Base-by-base conservation (phyloP, 2,888 invertebrate genomes). In the Itoplectis maculator region DNA sequence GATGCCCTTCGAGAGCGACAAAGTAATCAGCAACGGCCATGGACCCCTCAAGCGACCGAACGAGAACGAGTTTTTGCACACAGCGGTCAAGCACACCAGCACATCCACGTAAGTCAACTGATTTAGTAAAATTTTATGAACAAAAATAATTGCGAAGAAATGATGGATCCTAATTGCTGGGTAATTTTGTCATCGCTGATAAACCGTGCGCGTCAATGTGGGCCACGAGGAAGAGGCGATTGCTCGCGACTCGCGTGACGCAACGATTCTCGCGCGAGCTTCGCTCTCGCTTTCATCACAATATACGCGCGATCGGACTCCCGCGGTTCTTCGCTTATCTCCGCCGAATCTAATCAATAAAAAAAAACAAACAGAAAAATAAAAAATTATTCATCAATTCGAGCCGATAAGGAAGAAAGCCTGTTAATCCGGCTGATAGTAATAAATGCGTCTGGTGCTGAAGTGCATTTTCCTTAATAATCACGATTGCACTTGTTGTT, bases 31-130 rank as follows among this genome's bases (percentile, higher is more conserved):
- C 75, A 82, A 91, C 59, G 89, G 88, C 4, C 86, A 89, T 83
- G 81, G 82, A 68, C 74, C 70, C 4, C 76, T 89, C 15, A 89
- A 90, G 65, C 87, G 88, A 66, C 88, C 90, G 42, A 87, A 87
- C 74, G 90, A 90, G 68, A 90, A 91, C 69, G 91, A 91, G 72
- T 90, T 90, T 73, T 74, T 88, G 0, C 88, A 90, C 78, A 86
- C 87, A 8, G 79, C 85, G 4, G 89, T 88, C 54, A 91, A 90
- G 69, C 87, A 91, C 74, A 81, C 78, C 29, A 83, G 70, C 51
- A 83, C 83, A 29, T 85, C 85, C 29, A 85, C 88, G 89, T 89
- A 86, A 88, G 88, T 86, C 18, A 51, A n/a, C n/a, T n/a, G n/a
- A n/a, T n/a, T n/a, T n/a, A n/a, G 5, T 29, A 29, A 29, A 2